Evolutionary conservation across 2,888 invertebrate species (phyloP).

Genomic region (Syrista parreyssii): DNA sequence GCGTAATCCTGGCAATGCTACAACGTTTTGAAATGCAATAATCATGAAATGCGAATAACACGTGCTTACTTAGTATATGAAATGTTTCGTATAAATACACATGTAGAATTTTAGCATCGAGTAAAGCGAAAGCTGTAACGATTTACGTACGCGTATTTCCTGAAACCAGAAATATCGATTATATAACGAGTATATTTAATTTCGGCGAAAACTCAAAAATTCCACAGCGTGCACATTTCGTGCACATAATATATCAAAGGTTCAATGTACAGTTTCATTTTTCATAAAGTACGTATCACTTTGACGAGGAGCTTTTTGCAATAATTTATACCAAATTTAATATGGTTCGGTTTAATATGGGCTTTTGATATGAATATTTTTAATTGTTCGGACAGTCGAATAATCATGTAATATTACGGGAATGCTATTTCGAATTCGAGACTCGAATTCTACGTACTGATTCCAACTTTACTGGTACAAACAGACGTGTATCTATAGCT

Average conservation of each 20-base stretch:
- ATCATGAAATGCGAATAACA: constrained; percentile 27
- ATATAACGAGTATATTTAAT: background rate
- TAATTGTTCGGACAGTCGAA: background rate
- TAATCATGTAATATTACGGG: background rate
- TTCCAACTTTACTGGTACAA: background rate
- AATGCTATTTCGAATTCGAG: background rate
- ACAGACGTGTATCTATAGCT: background rate
- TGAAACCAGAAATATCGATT: background rate
- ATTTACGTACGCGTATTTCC: background rate
- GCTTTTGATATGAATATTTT: background rate
- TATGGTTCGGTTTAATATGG: background rate
- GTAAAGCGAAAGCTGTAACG: background rate
- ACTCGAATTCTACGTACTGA: background rate
- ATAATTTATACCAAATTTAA: background rate
- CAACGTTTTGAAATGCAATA: constrained; percentile 30
- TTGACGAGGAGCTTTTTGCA: background rate
- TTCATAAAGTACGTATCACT: background rate
- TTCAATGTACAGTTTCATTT: background rate
- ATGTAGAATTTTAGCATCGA: background rate
- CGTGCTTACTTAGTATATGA: background rate
- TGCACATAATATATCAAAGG: background rate
- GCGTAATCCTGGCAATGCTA: background rate
- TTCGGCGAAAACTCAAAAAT: background rate
- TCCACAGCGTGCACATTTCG: background rate
- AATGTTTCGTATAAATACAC: background rate